Conservation (phyloP, 1,140 invertebrate species). For the Eurosta solidaginis region DNA sequence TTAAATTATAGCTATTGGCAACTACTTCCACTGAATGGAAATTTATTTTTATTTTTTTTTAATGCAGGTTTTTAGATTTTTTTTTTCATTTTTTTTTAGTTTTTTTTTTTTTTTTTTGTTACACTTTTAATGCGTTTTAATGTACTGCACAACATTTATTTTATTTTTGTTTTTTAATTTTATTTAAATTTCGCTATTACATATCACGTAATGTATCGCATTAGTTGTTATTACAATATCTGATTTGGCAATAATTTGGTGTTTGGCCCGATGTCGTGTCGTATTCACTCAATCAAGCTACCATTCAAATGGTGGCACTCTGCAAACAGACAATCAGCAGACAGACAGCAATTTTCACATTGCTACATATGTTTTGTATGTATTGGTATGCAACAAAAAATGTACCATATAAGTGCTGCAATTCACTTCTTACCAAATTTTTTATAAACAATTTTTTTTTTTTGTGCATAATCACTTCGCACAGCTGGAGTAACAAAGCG, state of each 20-base stretch:
- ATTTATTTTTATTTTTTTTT: no score
- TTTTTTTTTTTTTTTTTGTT: no score
- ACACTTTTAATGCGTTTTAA: no score
- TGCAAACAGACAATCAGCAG: constrained; percentile 1
- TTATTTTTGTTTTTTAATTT: not conserved
- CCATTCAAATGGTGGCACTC: not conserved
- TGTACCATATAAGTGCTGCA: not conserved
- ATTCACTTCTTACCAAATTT: no score
- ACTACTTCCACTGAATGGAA: no score
- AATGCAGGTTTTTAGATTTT: no score
- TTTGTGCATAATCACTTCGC: not conserved
- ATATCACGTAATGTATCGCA: no score
- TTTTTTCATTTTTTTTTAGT: no score
- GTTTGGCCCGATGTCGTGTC: not conserved
- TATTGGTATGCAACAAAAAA: not conserved
- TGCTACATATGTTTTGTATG: no score
- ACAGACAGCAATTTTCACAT: not conserved
- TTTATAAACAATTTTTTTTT: not conserved
- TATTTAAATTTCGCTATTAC: no score
- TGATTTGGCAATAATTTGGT: constrained; percentile 20
- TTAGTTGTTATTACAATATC: not conserved
- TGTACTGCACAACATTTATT: not conserved
- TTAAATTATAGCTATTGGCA: no score
- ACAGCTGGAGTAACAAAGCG: not conserved
- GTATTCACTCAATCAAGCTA: not conserved